phyloP scores from a whole-genome alignment of 2,797 vertebrate genomes.

The Perodicticus potto region DNA sequence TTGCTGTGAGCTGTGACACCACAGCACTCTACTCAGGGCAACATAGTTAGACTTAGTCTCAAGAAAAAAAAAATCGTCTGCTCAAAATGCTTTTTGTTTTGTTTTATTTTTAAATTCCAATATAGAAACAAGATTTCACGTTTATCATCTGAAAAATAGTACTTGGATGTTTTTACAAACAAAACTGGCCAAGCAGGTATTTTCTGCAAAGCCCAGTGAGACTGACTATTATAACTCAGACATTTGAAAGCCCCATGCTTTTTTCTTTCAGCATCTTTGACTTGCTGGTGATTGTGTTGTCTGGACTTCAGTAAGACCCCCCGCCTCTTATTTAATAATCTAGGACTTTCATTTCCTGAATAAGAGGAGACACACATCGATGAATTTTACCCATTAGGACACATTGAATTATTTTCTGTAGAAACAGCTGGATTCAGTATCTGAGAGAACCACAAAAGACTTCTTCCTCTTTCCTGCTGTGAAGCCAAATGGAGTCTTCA shows the following conservation, averaged over 20 bases:
- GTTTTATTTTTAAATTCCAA: not conserved
- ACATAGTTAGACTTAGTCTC: too few relatives aligned
- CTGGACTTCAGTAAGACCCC: not conserved
- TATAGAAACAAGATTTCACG: not conserved
- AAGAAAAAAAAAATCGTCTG: not conserved
- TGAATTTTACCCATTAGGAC: constrained; percentile 35
- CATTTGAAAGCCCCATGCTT: not conserved
- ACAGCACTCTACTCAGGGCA: too few relatives aligned
- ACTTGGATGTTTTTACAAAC: not conserved
- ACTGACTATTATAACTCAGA: not conserved
- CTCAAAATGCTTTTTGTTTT: not conserved
- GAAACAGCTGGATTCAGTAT: constrained; percentile 16
- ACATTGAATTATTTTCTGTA: constrained; percentile 53
- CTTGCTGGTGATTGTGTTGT: not conserved
- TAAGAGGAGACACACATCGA: not conserved
- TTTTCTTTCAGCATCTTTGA: constrained; percentile 1
- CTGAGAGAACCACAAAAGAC: constrained; percentile 44
- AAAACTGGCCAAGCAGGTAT: not conserved
- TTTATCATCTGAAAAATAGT: constrained; percentile 13
- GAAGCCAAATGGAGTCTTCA: constrained; percentile 53
- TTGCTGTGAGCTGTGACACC: too few relatives aligned
- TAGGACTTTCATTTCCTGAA: constrained; percentile 39
- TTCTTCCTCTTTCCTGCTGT: constrained; percentile 15
- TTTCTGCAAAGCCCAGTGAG: not conserved
- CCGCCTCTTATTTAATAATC: constrained; percentile 5